These are phyloP conservation scores for Heliconius eleuchia DNA, from an alignment of 1,140 invertebrate genomes.

Conservation along the genomic window DNA sequence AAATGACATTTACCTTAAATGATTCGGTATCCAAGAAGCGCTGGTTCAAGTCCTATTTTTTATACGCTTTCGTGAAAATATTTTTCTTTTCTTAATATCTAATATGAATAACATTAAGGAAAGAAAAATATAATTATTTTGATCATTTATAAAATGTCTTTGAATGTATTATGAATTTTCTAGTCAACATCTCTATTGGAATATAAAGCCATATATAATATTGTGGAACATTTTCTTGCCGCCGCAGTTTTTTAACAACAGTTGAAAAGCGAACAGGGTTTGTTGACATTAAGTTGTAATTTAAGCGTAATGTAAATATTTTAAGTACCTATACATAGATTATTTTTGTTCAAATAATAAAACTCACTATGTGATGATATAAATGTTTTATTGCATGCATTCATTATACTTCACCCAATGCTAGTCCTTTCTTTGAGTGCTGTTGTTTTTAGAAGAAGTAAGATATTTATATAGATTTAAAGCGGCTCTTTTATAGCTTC, in stretches of 20 bases:
- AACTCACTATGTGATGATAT: constrained; percentile 72
- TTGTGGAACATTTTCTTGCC: constrained; percentile 57
- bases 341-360: constrained; percentile 81
- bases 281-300: constrained; percentile 74
- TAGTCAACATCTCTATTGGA: not conserved
- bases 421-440: not conserved
- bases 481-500: no score
- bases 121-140: no score
- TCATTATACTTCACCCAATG: not conserved
- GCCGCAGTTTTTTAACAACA: constrained; percentile 64
- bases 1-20: no score
- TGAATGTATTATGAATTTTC: constrained; percentile 31
- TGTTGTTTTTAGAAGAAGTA: not conserved
- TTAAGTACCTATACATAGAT: constrained; percentile 73
- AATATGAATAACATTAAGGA: no score
- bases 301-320: constrained; percentile 77
- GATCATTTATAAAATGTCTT: not conserved
- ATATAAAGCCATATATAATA: constrained; percentile 30
- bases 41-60: no score
- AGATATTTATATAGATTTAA: no score
- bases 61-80: no score
- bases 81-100: no score
- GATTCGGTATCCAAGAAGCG: no score
- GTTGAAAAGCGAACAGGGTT: constrained; percentile 80
- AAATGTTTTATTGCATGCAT: constrained; percentile 44